phyloP scores from a whole-genome alignment of 1,140 invertebrate species.

The Cydia pomonella region DNA sequence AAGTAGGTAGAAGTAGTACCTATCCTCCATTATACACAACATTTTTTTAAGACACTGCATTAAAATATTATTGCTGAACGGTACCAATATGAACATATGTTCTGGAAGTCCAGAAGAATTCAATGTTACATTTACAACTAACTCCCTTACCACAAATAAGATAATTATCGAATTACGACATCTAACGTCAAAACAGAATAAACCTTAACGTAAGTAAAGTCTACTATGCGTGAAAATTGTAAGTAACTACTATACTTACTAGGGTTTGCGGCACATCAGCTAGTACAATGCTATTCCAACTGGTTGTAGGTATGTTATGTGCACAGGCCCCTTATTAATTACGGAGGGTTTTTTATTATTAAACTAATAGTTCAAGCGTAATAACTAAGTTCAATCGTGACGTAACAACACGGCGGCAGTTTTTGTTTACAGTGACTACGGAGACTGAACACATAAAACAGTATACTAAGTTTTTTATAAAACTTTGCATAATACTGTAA shows the following conservation, averaged over 20 bases:
- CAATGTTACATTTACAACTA: neutral
- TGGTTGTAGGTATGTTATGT: too few relatives aligned
- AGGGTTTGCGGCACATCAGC: too few relatives aligned
- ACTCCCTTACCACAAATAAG: neutral
- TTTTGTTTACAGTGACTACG: slow-evolving; percentile 2
- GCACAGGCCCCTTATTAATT: too few relatives aligned
- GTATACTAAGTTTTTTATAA: neutral
- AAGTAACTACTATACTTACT: too few relatives aligned
- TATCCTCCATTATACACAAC: slow-evolving; percentile 66
- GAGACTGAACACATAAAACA: neutral
- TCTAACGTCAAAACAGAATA: slow-evolving; percentile 1
- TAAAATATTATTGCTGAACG: slow-evolving; percentile 66
- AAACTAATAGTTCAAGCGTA: neutral
- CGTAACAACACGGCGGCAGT: neutral
- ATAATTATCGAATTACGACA: neutral
- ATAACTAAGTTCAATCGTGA: neutral
- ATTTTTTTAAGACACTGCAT: slow-evolving; percentile 70
- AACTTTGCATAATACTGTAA: slow-evolving; percentile 7
- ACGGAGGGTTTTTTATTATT: neutral
- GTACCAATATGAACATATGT: slow-evolving; percentile 34
- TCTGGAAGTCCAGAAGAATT: slow-evolving; percentile 10
- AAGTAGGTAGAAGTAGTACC: slow-evolving; percentile 52
- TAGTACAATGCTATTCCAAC: too few relatives aligned
- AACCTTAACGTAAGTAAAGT: neutral
- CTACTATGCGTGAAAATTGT: too few relatives aligned